Evolutionary conservation across 1,140 invertebrate species (phyloP).

Genomic region (Pseudomyrmex pallidus): DNA sequence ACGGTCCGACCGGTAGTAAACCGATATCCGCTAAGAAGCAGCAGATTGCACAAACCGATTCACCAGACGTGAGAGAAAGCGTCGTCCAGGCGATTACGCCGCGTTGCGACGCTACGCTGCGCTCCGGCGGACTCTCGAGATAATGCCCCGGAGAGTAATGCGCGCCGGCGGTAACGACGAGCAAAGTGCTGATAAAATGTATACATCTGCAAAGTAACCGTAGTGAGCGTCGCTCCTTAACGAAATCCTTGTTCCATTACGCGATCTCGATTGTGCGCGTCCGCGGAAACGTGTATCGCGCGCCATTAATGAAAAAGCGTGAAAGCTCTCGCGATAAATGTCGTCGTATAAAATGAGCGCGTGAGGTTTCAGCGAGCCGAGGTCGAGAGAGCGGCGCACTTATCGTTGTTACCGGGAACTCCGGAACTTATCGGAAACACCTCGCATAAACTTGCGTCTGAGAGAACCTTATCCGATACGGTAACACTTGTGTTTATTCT

Average conservation of each 20-base stretch:
- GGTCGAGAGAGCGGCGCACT: not conserved
- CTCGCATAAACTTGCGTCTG: conserved; percentile 12
- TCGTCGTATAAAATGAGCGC: conserved; percentile 31
- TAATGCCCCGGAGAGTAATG: conserved; percentile 48
- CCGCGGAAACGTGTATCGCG: conserved; percentile 2
- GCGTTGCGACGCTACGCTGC: conserved; percentile 4
- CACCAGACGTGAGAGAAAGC: not conserved
- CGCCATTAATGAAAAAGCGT: conserved; percentile 51
- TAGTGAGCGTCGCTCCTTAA: conserved; percentile 33
- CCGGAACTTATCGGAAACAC: conserved; percentile 29
- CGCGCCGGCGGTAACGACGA: conserved; percentile 35
- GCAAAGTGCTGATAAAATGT: conserved; percentile 54
- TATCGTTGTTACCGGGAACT: not conserved
- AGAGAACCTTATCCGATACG: conserved; percentile 16
- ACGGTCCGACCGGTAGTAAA: conserved; percentile 41
- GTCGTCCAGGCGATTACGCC: not conserved
- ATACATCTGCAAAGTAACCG: conserved; percentile 46
- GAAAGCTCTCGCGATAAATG: conserved; percentile 51
- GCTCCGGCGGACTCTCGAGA: not conserved
- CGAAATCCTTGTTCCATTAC: conserved; percentile 24
- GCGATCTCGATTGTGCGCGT: conserved; percentile 16
- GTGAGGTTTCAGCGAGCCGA: not conserved
- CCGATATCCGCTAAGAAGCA: conserved; percentile 46
- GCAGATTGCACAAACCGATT: conserved; percentile 47
- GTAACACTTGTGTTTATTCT: not conserved